Percentiles rank a stretch among this genome's conserved stretches.
phyloP scores from a whole-genome alignment of 2,888 invertebrate genomes.

The Tridacna crocea region DNA sequence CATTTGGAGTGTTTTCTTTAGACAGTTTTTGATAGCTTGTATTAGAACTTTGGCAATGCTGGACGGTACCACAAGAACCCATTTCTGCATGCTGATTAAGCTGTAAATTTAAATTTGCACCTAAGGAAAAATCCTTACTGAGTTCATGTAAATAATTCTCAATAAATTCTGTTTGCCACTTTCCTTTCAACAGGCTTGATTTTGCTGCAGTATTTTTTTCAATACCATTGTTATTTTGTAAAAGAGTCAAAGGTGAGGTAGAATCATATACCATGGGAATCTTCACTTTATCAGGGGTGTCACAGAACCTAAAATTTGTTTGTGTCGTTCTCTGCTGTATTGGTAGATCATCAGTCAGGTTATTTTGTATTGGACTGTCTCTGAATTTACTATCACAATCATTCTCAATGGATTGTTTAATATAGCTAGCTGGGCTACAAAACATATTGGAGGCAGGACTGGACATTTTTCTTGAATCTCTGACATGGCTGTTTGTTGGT shows the following conservation, averaged over 20 bases:
- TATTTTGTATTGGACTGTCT: constrained; percentile 32
- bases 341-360: background rate
- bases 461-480: constrained; percentile 43
- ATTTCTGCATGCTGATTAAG: background rate
- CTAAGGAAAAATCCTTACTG: constrained; percentile 5
- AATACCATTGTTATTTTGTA: background rate
- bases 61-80: background rate
- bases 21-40: background rate
- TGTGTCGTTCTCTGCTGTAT: constrained; percentile 3
- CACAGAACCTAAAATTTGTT: constrained; percentile 17
- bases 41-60: background rate
- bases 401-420: constrained; percentile 30
- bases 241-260: background rate
- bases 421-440: constrained; percentile 52
- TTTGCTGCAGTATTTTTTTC: too few species aligned
- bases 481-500: background rate
- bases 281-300: background rate
- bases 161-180: constrained; percentile 16
- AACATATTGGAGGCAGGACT: constrained; percentile 38
- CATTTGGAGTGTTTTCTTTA: background rate
- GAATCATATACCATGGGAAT: background rate
- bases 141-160: constrained; percentile 16
- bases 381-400: constrained; percentile 35
- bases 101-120: background rate
- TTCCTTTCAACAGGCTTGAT: background rate